Evolutionary conservation across 2,797 vertebrate genomes (phyloP), one percentile per base, ranked within the genome.

Genomic region (Etheostoma perlongum): DNA sequence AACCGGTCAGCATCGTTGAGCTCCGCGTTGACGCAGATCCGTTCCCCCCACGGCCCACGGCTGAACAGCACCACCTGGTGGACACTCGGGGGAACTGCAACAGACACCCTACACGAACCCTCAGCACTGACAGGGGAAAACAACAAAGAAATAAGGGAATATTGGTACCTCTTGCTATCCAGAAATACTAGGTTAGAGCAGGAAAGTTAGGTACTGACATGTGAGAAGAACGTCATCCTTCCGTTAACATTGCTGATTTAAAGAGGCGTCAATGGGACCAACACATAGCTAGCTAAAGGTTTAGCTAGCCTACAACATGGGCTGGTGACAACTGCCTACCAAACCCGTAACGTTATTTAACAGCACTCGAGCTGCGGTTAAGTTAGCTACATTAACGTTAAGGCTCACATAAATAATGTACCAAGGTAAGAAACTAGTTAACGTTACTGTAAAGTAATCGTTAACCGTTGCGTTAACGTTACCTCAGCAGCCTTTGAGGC

Each of bases 51-150:
- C 36, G 65, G 83, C 1, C 95, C 95, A 53, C 88, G 89, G 78
- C 92, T 93, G 71, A 95, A 96, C 83, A 96, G 82, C 85, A 96
- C 94, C 91, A 95, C 91, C 87, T 94, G 93, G 12, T 80, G 93
- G 76, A 92, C 88, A 51, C 72, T 60, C 0, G 84, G 4, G 0
- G 94, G 94, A 62, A 96, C 85, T n/a, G 89, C 88, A 67, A 93
- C 79, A n/a, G 60, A 87, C 33, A 78, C 90, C 57, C 88, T 85
- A 25, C 79, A 67, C 18, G 83, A 76, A 2, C 92, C 91, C 2
- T 76, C 47, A 15, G 84, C 76, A 47, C 94, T 95, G 53, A 25
- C 13, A 54, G 33, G 15, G 54, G 48, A 48, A 44, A 4, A 46
- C 12, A 7, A 42, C 0, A 46, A 16, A 54, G 5, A 51, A 60